Percentiles rank a stretch among this genome's conserved stretches.
Conservation (phyloP, 2,113 vertebrate genomes). For the Ranitomeya imitator region DNA sequence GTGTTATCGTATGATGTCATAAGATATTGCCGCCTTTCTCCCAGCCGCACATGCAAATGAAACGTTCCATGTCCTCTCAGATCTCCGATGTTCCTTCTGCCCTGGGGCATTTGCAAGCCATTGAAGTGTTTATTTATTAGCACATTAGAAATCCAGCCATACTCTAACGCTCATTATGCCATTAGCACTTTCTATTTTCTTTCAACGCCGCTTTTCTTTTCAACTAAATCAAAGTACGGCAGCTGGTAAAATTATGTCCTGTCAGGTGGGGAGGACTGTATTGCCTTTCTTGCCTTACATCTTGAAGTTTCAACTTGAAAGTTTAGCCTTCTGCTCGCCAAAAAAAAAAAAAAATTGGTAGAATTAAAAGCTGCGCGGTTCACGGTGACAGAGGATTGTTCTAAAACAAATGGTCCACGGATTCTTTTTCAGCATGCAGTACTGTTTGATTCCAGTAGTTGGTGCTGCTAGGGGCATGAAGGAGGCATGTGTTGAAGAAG, state of each 20-base stretch:
- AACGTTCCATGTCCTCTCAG: conserved; percentile 45
- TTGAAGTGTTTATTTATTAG: conserved; percentile 56
- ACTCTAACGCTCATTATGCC: conserved; percentile 50
- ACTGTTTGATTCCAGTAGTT: not conserved
- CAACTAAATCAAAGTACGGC: conserved; percentile 56
- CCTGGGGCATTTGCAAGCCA: conserved; percentile 54
- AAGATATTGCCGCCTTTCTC: conserved; percentile 28
- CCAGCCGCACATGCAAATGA: conserved; percentile 41
- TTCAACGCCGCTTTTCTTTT: conserved; percentile 52
- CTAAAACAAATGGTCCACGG: not conserved
- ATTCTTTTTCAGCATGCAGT: not conserved
- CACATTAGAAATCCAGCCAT: conserved; percentile 47
- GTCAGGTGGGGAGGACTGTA: conserved; percentile 38
- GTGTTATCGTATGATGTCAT: conserved; percentile 51
- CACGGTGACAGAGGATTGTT: conserved; percentile 1
- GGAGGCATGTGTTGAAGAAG: not conserved
- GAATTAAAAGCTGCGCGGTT: conserved; percentile 22
- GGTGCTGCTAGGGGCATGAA: not conserved
- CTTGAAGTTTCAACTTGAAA: conserved; percentile 44
- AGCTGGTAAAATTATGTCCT: conserved; percentile 48
- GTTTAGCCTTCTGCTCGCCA: conserved; percentile 21
- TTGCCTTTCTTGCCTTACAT: conserved; percentile 27
- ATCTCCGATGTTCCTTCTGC: conserved; percentile 48
- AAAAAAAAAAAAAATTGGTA: not conserved
- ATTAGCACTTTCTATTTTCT: conserved; percentile 54